Evolutionary conservation across 2,888 invertebrate genomes (phyloP), one percentile per base, ranked within the genome.

Genomic region (Pharmacophagus antenor): DNA sequence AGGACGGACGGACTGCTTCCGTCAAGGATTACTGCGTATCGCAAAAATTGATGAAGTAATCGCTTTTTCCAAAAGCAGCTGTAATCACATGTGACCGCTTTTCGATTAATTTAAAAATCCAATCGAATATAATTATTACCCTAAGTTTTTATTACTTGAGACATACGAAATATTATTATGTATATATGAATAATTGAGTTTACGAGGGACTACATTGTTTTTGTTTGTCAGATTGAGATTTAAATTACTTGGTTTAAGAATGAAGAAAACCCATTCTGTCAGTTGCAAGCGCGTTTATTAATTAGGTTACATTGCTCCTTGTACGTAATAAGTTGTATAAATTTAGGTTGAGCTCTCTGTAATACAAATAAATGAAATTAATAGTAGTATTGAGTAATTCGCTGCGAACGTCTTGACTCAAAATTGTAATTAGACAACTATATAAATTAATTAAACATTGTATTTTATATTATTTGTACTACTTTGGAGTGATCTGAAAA

Each of bases 271-370:
- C 74, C 74, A 74, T 77, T 74, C 79, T 79, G 79, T 85, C 79
- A 78, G 80, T 81, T 79, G 82, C 82, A 78, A 78, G 73, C 84
- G 73, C 84, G 74, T 77, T 77, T 73, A 72, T n/a, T 63, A 62
- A 58, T 76, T 73, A 82, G 72, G 72, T 66, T 68, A 70, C 73
- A 72, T 76, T 68, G 67, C 74, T 76, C 65, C 67, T 80, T 79
- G 77, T 83, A 82, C 80, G 80, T 82, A 74, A 79, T 85, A 82
- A 85, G 84, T 86, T 87, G 85, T 88, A 85, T 80, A 87, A 86
- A 87, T 80, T 84, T 84, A 82, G 80, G 77, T 80, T 69, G 83
- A 65, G 71, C 70, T 72, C 84, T 88, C 87, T 84, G 68, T 77
- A 77, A 80, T 75, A 71, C 76, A 77, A 82, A 75, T 72, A 77